Evolutionary conservation across 2,113 vertebrate genomes (phyloP).

Genomic region (Sorex araneus): DNA sequence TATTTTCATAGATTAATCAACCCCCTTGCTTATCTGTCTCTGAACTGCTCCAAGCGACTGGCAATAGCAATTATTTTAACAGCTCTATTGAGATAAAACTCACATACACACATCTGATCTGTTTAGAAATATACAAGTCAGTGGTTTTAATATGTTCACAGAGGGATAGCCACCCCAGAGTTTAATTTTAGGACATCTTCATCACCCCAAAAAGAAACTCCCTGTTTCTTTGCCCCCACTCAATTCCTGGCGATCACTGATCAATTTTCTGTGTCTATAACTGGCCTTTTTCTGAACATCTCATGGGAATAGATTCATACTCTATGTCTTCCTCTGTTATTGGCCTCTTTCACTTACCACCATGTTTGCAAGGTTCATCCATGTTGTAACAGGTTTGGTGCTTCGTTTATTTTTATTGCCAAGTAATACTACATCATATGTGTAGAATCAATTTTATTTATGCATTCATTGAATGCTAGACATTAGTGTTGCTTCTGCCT

Average conservation of each 20-base stretch:
- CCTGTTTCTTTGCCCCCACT: neutral
- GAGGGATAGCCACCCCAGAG: neutral
- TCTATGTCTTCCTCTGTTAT: neutral
- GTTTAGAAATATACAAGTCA: slow-evolving; percentile 55
- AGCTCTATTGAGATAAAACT: slow-evolving; percentile 68
- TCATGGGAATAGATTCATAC: slow-evolving; percentile 40
- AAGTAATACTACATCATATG: slow-evolving; percentile 2
- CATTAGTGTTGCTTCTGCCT: slow-evolving; percentile 10
- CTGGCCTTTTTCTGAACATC: slow-evolving; percentile 60
- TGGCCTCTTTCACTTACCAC: slow-evolving; percentile 39
- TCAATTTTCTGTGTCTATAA: slow-evolving; percentile 25
- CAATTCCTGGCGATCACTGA: slow-evolving; percentile 1
- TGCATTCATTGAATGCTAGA: neutral
- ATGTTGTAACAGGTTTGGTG: neutral
- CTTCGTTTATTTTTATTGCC: slow-evolving; percentile 42
- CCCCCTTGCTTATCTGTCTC: slow-evolving; percentile 59
- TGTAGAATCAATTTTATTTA: slow-evolving; percentile 23
- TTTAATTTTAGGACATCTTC: slow-evolving; percentile 68
- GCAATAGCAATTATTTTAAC: slow-evolving; percentile 63
- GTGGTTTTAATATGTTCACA: slow-evolving; percentile 50
- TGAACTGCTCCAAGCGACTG: slow-evolving; percentile 52
- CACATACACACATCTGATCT: slow-evolving; percentile 53
- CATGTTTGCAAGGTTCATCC: slow-evolving; percentile 11
- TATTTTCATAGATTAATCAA: slow-evolving; percentile 66
- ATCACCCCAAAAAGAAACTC: slow-evolving; percentile 13